Conservation (phyloP, 2,113 vertebrate genomes). For the Entomyzon cyanotis region DNA sequence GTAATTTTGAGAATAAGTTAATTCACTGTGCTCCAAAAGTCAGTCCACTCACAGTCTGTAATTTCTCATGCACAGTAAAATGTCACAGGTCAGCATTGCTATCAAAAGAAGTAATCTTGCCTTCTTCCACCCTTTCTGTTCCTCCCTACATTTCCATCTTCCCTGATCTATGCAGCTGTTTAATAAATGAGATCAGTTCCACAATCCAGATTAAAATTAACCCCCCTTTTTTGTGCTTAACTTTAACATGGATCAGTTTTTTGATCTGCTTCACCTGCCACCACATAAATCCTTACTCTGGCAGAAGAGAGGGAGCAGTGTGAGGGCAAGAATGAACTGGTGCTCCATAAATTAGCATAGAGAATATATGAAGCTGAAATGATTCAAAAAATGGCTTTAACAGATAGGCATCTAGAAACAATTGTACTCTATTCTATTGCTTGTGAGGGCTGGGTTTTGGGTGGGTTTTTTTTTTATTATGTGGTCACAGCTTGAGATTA, state of each 20-base stretch:
- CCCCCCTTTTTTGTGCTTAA: not conserved
- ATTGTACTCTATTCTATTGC: not conserved
- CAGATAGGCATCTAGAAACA: not conserved
- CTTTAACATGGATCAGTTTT: not conserved
- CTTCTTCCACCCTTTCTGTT: not conserved
- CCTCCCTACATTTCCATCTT: not conserved
- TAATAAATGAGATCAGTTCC: not conserved
- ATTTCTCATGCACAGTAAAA: not conserved
- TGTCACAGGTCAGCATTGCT: conserved; percentile 15
- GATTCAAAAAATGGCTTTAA: not conserved
- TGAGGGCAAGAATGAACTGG: not conserved
- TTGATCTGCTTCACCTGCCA: conserved; percentile 24
- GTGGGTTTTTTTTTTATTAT: not conserved
- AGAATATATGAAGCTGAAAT: not conserved
- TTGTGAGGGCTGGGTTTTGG: not conserved
- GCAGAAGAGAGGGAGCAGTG: not conserved
- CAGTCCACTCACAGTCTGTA: not conserved
- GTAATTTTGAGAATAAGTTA: conserved; percentile 34
- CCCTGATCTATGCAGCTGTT: not conserved
- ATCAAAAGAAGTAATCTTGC: not conserved
- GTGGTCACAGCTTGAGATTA: not conserved
- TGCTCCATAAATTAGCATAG: not conserved
- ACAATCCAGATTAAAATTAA: not conserved
- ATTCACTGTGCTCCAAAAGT: not conserved
- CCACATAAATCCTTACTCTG: conserved; percentile 25